These are phyloP conservation scores for Semnopithecus entellus DNA, from an alignment of 2,113 vertebrate species.

Conservation along the genomic window DNA sequence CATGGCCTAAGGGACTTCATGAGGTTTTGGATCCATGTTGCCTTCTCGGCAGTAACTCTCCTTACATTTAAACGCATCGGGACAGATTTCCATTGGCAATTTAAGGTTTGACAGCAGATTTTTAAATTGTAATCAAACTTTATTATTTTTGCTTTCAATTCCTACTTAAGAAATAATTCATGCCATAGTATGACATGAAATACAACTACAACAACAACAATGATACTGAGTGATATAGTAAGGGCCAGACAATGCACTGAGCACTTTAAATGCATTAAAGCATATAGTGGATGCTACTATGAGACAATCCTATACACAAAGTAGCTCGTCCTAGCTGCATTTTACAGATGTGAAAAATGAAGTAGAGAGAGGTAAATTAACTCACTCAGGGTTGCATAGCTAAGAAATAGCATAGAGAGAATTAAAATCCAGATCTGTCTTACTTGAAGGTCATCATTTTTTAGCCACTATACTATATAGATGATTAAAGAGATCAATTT, in stretches of 20 bases:
- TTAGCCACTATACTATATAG: background rate
- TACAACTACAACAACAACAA: background rate
- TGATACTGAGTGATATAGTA: background rate
- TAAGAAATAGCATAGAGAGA: background rate
- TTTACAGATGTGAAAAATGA: background rate
- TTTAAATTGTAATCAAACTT: background rate
- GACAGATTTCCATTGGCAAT: background rate
- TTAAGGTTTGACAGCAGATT: background rate
- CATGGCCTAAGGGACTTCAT: accelerated
- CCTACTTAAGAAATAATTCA: background rate
- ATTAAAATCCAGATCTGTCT: background rate
- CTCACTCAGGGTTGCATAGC: too few species aligned
- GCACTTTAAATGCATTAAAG: background rate
- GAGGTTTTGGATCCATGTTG: background rate
- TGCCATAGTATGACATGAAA: background rate
- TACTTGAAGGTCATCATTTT: background rate
- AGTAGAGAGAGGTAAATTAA: background rate
- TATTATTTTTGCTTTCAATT: background rate
- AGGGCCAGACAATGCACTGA: background rate
- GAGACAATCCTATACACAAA: background rate
- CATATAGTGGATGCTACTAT: accelerated
- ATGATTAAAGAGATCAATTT: background rate
- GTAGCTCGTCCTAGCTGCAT: too few species aligned
- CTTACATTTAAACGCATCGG: background rate
- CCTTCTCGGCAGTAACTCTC: background rate